Evolutionary conservation across 2,888 invertebrate genomes (phyloP).

Genomic region (Ophion ventricosus): DNA sequence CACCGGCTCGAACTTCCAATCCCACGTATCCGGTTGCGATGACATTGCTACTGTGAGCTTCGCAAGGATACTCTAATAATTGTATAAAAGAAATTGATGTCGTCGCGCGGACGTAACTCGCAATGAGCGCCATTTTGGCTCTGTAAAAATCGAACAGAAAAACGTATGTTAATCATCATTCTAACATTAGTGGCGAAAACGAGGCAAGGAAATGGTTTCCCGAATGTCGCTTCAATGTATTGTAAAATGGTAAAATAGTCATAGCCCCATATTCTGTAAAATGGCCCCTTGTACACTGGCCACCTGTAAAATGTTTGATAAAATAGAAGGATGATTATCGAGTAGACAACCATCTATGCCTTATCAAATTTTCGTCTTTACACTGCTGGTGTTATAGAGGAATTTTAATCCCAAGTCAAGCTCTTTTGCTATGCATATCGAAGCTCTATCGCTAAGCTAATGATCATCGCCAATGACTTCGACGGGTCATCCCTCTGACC

Average conservation of each 20-base stretch:
- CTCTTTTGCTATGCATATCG: background rate
- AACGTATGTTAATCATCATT: conserved; percentile 46
- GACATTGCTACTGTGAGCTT: conserved; percentile 75
- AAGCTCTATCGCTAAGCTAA: background rate
- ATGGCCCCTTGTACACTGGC: no score
- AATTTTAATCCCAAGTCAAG: background rate
- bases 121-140: conserved; percentile 92
- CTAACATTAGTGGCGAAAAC: background rate
- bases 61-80: conserved; percentile 74
- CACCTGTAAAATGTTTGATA: no score
- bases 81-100: conserved; percentile 84
- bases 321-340: no score
- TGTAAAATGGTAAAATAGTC: no score
- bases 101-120: conserved; percentile 87
- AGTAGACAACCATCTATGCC: background rate
- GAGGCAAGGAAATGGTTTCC: no score
- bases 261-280: no score
- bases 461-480: conserved; percentile 11
- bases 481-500: conserved; percentile 41
- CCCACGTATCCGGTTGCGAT: conserved; percentile 75
- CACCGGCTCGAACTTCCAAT: conserved; percentile 85
- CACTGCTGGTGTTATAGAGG: background rate
- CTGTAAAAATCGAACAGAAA: conserved; percentile 84
- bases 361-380: background rate
- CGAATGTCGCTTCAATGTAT: no score